Base-by-base conservation (phyloP, 2,888 invertebrate genomes). In the Andrena trimmerana region DNA sequence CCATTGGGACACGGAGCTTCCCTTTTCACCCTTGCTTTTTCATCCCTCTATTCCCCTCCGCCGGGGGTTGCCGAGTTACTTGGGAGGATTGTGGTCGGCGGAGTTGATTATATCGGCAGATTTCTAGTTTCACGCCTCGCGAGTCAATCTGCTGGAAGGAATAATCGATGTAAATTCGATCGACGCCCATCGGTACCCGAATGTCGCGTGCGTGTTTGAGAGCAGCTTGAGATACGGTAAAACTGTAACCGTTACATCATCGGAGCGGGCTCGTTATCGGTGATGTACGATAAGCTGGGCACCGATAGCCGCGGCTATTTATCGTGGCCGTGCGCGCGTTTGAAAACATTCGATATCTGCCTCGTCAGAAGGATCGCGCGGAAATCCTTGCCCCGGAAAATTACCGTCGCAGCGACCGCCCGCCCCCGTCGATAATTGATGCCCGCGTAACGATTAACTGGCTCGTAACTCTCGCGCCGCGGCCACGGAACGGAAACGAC, bases 201-300 rank as follows among this genome's bases (percentile, higher is more conserved):
- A 57, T 70, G 24, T 29, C 16, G 63, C 8, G 42, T 2, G 54
- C 68, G 27, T 27, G 33, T 59, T 13, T 36, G 59, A 80, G 66
- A 50, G 13, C 7, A 24, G 31, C 7, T 29, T 20, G 57, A 6
- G 4, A 6, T 3, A 29, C 10, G 67, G 36, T 1, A 50, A 52
- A 36, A 48, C 33, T 27, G n/a, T 31, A 29, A 50, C 4, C 48
- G 69, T 70, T 75, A 59, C 65, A 81, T 80, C 62, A 74, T 75
- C 59, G 69, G 6, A 29, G 29, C 57, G n/a, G 63, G 36, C 48
- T 60, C 27, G 81, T 13, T 75, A 70, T 80, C 75, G 60, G 42
- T 69, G 81, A 75, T 79, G 69, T 60, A 54, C 69, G 81, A 81
- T 81, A 81, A 82, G 72, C 65, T 42, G 52, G 48, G 8, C 57